Conservation (phyloP, 2,888 invertebrate genomes). For the Tipula unca region DNA sequence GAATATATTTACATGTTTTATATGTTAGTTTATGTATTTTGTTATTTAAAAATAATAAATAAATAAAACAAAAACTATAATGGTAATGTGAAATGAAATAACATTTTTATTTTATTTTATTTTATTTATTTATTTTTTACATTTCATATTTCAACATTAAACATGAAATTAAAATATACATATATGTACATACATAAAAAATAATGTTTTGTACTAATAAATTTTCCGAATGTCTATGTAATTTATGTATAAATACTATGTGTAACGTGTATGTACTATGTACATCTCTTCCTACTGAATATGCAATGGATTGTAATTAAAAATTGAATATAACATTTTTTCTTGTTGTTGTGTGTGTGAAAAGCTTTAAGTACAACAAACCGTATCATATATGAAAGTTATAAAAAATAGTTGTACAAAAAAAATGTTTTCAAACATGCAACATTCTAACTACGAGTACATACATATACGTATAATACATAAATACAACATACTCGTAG, state of each 20-base stretch:
- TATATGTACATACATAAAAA: background rate
- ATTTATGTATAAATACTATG: background rate
- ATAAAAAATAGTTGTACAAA: background rate
- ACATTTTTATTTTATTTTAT: too few relatives aligned
- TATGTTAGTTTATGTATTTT: background rate
- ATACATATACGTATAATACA: too few relatives aligned
- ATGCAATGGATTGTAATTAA: background rate
- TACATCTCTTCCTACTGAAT: background rate
- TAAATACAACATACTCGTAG: too few relatives aligned
- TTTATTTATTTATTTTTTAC: too few relatives aligned
- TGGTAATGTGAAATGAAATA: background rate
- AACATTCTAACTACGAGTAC: background rate
- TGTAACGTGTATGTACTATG: background rate
- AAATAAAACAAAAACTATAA: background rate
- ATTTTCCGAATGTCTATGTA: background rate
- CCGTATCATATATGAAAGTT: background rate
- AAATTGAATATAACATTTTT: background rate
- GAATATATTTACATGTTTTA: background rate
- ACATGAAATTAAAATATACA: background rate
- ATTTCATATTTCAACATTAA: constrained; percentile 14
- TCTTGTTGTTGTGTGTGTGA: background rate
- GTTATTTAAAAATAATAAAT: background rate
- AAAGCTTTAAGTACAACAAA: background rate
- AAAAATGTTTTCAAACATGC: background rate
- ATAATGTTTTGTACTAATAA: background rate